Evolutionary conservation across 2,797 vertebrate species (phyloP), one percentile per base, ranked within the genome.

Genomic region (Scomberomorus guttatus): DNA sequence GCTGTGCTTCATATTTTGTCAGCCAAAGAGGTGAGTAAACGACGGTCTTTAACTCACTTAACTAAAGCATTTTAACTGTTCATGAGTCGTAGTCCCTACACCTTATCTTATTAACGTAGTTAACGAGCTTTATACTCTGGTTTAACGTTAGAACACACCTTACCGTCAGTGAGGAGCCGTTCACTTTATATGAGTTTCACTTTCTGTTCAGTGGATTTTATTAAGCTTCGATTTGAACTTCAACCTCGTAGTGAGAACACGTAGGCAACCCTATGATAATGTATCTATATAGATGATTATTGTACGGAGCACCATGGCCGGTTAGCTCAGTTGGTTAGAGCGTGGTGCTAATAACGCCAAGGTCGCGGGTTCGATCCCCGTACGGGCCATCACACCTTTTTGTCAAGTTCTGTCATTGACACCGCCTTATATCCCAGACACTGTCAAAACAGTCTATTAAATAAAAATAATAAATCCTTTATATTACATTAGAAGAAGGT

Each of bases 321-420:
- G 89, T 90, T 89, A 90, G 88, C 90, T 92, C 87, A 92, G 90
- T 89, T 92, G 89, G 94, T 95, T 94, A 94, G 93, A 95, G 94
- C 85, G 91, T 94, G 92, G 95, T 94, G 91, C 92, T 93, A 93
- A 94, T 94, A 94, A 94, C 80, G 91, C 91, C 92, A 94, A 92
- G 90, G 92, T 94, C 60, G 87, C 64, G 90, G 92, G 93, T 95
- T 95, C 85, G 90, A 95, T 94, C 91, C 92, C 94, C 86, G 91
- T 95, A 94, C 72, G 37, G 91, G 93, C 93, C 88, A 73, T 2
- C 4, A 18, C 0, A 1, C 1, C 18, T 8, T 50, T 50, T 50
- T 50, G 6, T 50, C 39, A 42, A 4, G 12, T 13, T 34, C 32
- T 42, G 12, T 14, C 39, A 11, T 37, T 37, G 2, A 37, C 37